A percentile compares a stretch with the other conserved stretches of the same genome.
These are phyloP conservation scores for Grus americana DNA, from an alignment of 2,113 vertebrate species.

Conservation along the genomic window DNA sequence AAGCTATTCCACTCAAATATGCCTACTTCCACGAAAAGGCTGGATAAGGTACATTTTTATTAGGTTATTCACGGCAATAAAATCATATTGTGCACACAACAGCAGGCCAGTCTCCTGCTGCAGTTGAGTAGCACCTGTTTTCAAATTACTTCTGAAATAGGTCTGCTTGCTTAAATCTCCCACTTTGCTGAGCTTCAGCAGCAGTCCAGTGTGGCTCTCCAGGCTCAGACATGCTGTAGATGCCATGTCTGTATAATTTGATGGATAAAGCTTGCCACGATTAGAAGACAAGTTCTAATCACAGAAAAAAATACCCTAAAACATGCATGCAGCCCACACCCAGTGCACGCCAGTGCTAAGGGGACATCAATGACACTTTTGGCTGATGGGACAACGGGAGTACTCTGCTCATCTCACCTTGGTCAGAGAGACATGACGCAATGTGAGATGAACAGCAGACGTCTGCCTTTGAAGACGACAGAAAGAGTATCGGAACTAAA, in stretches of 20 bases:
- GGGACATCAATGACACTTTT: background rate
- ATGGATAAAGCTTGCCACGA: background rate
- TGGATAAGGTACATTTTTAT: constrained; percentile 13
- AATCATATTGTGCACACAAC: background rate
- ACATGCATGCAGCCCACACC: background rate
- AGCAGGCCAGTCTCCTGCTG: constrained; percentile 19
- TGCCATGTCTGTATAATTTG: background rate
- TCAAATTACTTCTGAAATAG: background rate
- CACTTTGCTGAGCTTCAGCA: background rate
- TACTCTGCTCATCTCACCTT: background rate
- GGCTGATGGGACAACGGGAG: background rate
- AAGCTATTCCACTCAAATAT: background rate
- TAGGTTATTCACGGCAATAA: constrained; percentile 17
- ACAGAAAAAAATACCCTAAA: background rate
- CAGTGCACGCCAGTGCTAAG: background rate
- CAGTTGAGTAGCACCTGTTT: constrained; percentile 17
- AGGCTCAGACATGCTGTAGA: background rate
- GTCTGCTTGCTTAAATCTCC: background rate
- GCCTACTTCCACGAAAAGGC: constrained; percentile 18
- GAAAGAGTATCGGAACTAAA: background rate
- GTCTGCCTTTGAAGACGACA: background rate
- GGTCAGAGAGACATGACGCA: background rate
- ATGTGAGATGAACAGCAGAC: accelerated
- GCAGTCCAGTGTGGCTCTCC: background rate
- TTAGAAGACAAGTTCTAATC: background rate